These are phyloP conservation scores for Drosophila trapezifrons DNA, from an alignment of 1,140 invertebrate species.

Conservation along the genomic window DNA sequence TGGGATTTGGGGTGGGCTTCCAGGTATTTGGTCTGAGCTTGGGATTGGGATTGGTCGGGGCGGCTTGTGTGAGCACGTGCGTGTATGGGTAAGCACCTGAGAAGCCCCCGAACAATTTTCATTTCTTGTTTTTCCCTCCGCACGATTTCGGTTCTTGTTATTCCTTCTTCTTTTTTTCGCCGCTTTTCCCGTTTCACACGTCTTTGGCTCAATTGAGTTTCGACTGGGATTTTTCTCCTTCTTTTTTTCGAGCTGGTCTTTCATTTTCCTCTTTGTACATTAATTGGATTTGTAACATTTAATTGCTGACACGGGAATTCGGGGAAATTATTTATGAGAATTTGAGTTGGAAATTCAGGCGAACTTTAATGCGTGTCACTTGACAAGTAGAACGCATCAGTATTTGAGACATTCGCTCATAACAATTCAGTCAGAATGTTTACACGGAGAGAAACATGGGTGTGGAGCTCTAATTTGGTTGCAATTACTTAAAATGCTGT, in stretches of 20 bases:
- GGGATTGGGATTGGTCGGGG: background rate
- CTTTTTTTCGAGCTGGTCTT: background rate
- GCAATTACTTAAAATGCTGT: too few species aligned
- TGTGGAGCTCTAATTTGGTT: too few species aligned
- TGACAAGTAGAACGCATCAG: background rate
- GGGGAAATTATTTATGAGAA: slow-evolving; percentile 59
- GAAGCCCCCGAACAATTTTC: slow-evolving; percentile 31
- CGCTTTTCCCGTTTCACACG: slow-evolving; percentile 38
- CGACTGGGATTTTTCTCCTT: slow-evolving; percentile 16
- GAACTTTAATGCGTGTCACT: slow-evolving; percentile 1
- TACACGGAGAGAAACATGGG: background rate
- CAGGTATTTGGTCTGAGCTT: too few species aligned
- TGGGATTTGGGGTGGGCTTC: slow-evolving; percentile 1
- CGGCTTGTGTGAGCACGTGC: slow-evolving; percentile 12
- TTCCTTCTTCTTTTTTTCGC: slow-evolving; percentile 4
- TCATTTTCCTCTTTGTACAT: slow-evolving; percentile 34
- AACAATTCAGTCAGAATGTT: background rate
- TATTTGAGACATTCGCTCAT: background rate
- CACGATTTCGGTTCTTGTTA: slow-evolving; percentile 16
- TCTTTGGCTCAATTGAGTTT: slow-evolving; percentile 59
- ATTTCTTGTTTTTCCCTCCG: slow-evolving; percentile 22
- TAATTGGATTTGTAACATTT: slow-evolving; percentile 65
- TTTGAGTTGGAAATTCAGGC: slow-evolving; percentile 10
- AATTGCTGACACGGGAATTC: slow-evolving; percentile 56
- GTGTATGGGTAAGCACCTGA: slow-evolving; percentile 17